These are phyloP conservation scores for Noctua pronuba DNA, from an alignment of 2,888 invertebrate species.

Conservation along the genomic window DNA sequence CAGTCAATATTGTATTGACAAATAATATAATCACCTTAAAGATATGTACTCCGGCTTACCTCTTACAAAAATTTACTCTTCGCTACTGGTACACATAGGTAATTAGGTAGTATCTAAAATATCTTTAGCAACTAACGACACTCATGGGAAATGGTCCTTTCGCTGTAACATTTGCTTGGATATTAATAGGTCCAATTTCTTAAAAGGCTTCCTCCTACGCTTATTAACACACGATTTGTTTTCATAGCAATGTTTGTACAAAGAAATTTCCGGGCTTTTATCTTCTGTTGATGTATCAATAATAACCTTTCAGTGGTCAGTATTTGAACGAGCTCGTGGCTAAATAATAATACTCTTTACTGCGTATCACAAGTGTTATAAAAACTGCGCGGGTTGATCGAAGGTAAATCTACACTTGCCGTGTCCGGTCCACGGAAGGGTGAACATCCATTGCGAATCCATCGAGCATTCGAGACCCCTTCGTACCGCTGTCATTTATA, in stretches of 20 bases:
- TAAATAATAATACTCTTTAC: not conserved
- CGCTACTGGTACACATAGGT: not conserved
- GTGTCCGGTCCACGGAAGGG: not conserved
- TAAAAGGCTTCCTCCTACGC: slow-evolving; percentile 42
- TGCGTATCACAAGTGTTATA: not conserved
- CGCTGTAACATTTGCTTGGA: slow-evolving; percentile 23
- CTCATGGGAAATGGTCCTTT: slow-evolving; percentile 6
- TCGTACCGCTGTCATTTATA: not conserved
- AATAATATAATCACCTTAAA: too few relatives aligned
- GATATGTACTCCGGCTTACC: too few relatives aligned
- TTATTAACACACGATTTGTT: slow-evolving; percentile 34
- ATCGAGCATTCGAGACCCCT: not conserved
- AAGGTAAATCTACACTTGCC: not conserved
- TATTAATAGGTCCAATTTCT: slow-evolving; percentile 38
- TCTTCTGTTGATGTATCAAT: not conserved
- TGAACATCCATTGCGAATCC: not conserved
- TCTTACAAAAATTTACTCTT: too few relatives aligned
- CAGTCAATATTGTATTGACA: too few relatives aligned
- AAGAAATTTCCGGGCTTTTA: slow-evolving; percentile 14
- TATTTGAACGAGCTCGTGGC: not conserved
- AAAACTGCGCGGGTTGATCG: not conserved
- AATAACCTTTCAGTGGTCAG: not conserved
- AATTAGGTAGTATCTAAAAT: not conserved
- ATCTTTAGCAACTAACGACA: slow-evolving; percentile 2
- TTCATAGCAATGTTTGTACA: slow-evolving; percentile 21